phyloP scores from a whole-genome alignment of 1,140 invertebrate species.

The Sinonovacula constricta region DNA sequence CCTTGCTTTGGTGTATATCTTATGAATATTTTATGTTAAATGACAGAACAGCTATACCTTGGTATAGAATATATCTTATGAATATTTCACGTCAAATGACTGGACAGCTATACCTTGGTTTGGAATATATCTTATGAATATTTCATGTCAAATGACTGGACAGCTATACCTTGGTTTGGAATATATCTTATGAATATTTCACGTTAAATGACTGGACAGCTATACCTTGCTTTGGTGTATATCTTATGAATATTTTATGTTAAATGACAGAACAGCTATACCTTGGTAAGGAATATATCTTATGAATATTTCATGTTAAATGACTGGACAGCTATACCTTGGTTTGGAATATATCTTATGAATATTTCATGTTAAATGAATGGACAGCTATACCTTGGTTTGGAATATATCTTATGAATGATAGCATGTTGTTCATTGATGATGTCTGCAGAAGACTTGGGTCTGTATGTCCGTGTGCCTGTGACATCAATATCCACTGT shows the following conservation, averaged over 20 bases:
- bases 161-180: too few species aligned
- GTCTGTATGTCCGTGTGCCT: slow-evolving; percentile 70
- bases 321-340: too few species aligned
- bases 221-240: slow-evolving; percentile 58
- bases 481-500: slow-evolving; percentile 70
- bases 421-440: slow-evolving; percentile 68
- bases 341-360: too few species aligned
- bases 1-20: too few species aligned
- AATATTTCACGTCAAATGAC: too few species aligned
- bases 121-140: too few species aligned
- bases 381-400: slow-evolving; percentile 56
- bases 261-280: too few species aligned
- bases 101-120: too few species aligned
- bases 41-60: slow-evolving; percentile 42
- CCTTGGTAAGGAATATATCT: too few species aligned
- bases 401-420: slow-evolving; percentile 65
- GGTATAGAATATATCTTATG: slow-evolving; percentile 61
- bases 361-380: neutral
- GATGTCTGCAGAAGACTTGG: slow-evolving; percentile 69
- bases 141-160: too few species aligned
- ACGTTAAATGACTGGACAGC: neutral
- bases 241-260: slow-evolving; percentile 67
- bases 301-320: too few species aligned
- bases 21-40: neutral
- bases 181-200: too few species aligned